These are phyloP conservation scores for Nansenia antarctica DNA, from an alignment of 2,113 vertebrate species.

Conservation along the genomic window DNA sequence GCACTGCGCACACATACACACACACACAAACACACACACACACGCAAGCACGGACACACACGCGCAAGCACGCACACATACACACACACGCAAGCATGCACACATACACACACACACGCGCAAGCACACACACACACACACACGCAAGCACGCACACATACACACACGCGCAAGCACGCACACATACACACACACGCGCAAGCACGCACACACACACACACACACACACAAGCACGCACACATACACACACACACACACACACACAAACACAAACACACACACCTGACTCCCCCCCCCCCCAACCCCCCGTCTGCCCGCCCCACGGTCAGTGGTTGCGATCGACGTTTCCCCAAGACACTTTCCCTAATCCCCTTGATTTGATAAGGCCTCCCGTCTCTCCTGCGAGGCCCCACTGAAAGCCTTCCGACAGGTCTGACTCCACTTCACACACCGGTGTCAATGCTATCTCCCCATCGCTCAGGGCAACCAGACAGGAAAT, in stretches of 20 bases:
- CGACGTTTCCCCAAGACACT: constrained; percentile 53
- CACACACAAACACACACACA: constrained; percentile 1
- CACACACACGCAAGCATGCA: too few relatives aligned
- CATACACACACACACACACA: constrained; percentile 1
- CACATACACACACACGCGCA: background rate
- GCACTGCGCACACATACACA: too few relatives aligned
- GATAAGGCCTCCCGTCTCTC: constrained; percentile 72
- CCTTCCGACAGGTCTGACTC: constrained; percentile 65
- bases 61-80: background rate
- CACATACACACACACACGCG: background rate
- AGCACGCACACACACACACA: background rate
- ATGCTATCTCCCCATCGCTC: constrained; percentile 68
- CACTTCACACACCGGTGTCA: constrained; percentile 63
- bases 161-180: too few relatives aligned
- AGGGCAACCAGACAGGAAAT: constrained; percentile 61
- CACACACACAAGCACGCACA: background rate
- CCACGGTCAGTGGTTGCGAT: too few relatives aligned
- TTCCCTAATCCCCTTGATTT: constrained; percentile 69
- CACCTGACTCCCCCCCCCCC: background rate
- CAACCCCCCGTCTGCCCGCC: background rate
- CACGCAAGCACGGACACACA: background rate
- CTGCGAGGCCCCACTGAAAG: constrained; percentile 39
- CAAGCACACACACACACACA: background rate
- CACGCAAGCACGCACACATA: too few relatives aligned
- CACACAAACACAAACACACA: background rate